Evolutionary conservation across 2,888 invertebrate species (phyloP).

Genomic region (Erynnis tages): DNA sequence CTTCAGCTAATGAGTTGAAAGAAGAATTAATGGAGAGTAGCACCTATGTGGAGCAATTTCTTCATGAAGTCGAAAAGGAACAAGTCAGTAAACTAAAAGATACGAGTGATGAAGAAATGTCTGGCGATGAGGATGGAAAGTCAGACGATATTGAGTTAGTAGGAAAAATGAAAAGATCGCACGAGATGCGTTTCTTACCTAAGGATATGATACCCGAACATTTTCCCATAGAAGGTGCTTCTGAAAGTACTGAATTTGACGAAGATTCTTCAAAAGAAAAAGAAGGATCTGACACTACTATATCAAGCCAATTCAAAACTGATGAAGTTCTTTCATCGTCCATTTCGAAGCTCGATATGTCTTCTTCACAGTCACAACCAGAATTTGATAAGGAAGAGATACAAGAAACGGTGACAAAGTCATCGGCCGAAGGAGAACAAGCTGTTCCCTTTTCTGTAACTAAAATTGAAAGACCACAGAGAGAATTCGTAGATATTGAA

Average conservation of each 20-base stretch:
- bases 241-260: slow-evolving; percentile 69
- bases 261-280: slow-evolving; percentile 68
- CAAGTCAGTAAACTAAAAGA: slow-evolving; percentile 64
- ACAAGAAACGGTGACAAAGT: slow-evolving; percentile 51
- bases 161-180: slow-evolving; percentile 92
- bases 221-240: slow-evolving; percentile 62
- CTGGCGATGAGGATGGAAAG: slow-evolving; percentile 81
- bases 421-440: slow-evolving; percentile 42
- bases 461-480: slow-evolving; percentile 60
- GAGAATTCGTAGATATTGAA: slow-evolving; percentile 75
- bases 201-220: slow-evolving; percentile 76
- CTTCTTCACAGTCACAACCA: slow-evolving; percentile 57
- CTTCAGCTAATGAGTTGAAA: slow-evolving; percentile 91
- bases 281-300: slow-evolving; percentile 69
- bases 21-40: slow-evolving; percentile 86
- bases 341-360: slow-evolving; percentile 69
- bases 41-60: slow-evolving; percentile 79
- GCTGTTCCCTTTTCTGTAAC: slow-evolving; percentile 66
- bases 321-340: slow-evolving; percentile 71
- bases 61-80: slow-evolving; percentile 67
- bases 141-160: slow-evolving; percentile 77
- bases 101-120: slow-evolving; percentile 74
- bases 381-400: slow-evolving; percentile 54
- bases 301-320: slow-evolving; percentile 72
- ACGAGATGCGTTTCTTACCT: slow-evolving; percentile 94